Base-by-base conservation (phyloP, 2,797 vertebrate species). In the Poeciliopsis presidionis region DNA sequence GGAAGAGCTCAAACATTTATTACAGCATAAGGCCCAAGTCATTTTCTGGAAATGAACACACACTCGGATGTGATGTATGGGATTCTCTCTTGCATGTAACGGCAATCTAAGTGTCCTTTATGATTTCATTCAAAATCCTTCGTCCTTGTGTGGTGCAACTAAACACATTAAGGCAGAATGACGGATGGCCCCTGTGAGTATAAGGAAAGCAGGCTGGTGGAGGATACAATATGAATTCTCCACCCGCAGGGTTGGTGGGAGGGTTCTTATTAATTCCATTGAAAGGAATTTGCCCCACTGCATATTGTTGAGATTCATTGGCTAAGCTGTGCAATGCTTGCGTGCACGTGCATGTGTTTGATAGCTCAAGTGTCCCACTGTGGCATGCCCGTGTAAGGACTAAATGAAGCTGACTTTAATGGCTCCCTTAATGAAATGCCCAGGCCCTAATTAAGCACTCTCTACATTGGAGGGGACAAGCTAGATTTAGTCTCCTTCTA, bases 331-430 rank as follows among this genome's bases (percentile, higher is more conserved):
- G 86, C 80, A 72, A 67, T 73, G 76, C 87, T 61, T 84, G 69
- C 75, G 74, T 79, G 55, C 77, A 75, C 75, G 78, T 71, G 82
- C 77, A 78, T 83, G 69, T 77, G 73, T 84, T 85, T 65, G 85
- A 87, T 77, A 76, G 81, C 81, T 87, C 79, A 80, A 86, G 85
- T 88, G 88, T 90, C 86, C 86, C 86, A 79, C 86, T 88, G 90
- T 92, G 89, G 84, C 74, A 80, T 79, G 79, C 80, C 79, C 76
- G 79, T 87, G 86, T 89, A 90, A 71, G 87, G 81, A 91, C 94
- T 92, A 93, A 95, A 93, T 89, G 86, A 90, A 94, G 87, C 91
- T 92, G 92, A 95, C 94, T 92, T 94, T 96, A 95, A 94, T 92
- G 94, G 91, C 82, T 93, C 93, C 92, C 87, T 91, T 94, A 93